phyloP scores from a whole-genome alignment of 2,888 invertebrate species.

The Lycophotia porphyrea region DNA sequence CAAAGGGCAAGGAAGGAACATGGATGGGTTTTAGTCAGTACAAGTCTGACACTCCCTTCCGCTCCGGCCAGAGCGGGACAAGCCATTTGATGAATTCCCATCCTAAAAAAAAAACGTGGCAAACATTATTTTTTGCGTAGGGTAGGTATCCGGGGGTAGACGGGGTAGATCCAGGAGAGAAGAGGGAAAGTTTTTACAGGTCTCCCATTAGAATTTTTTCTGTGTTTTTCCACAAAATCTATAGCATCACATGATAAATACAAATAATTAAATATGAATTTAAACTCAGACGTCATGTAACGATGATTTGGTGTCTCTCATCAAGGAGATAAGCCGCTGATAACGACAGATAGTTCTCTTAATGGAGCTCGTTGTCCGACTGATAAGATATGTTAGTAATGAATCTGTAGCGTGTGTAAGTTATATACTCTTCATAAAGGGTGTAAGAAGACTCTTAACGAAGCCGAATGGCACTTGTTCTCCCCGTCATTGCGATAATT shows the following conservation, averaged over 20 bases:
- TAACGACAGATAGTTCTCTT: conserved; percentile 79
- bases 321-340: conserved; percentile 79
- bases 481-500: too few relatives aligned
- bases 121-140: too few relatives aligned
- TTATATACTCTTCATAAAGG: conserved; percentile 28
- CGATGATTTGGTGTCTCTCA: conserved; percentile 78
- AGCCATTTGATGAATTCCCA: too few relatives aligned
- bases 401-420: conserved; percentile 73
- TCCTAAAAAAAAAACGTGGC: too few relatives aligned
- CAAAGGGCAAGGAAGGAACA: too few relatives aligned
- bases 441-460: too few relatives aligned
- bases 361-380: conserved; percentile 79
- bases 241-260: conserved; percentile 56
- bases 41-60: too few relatives aligned
- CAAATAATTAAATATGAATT: conserved; percentile 77
- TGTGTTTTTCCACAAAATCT: conserved; percentile 60
- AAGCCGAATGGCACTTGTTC: too few relatives aligned
- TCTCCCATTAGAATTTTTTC: not conserved
- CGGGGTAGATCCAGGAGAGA: too few relatives aligned
- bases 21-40: too few relatives aligned
- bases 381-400: conserved; percentile 83
- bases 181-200: too few relatives aligned
- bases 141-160: not conserved
- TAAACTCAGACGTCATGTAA: conserved; percentile 72
- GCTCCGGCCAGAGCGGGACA: too few relatives aligned